Base-by-base conservation (phyloP, 2,797 vertebrate species). In the Coracias cyanogaster region DNA sequence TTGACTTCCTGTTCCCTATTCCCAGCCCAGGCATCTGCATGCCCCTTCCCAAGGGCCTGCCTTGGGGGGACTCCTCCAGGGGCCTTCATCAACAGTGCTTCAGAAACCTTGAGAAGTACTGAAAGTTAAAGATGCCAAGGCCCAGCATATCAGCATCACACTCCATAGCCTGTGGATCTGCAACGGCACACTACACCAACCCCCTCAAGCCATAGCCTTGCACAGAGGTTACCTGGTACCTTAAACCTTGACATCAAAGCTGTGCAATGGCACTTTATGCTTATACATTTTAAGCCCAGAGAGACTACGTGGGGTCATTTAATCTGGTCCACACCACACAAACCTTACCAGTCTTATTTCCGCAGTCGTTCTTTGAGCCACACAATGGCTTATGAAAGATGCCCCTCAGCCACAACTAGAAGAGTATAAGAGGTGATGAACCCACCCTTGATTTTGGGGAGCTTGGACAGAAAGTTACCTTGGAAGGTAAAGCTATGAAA, bases 1-100 rank as follows among this genome's bases (percentile, higher is more conserved):
- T 76, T 89, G 60, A 95, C 96, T 96, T 96, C 96, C 89, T 94
- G 60, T 64, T 95, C 86, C 31, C 31, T 60, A 49, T 93, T 97
- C 96, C 90, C 94, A 96, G 84, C 79, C n/a, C 35, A 46, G 55
- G 46, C 57, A 95, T 93, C 87, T 89, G 60, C 96, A 94, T 89
- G 29, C 28, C 57, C 39, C 69, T 78, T 92, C 43, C 93, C 78
- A 65, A 71, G 52, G 81, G 92, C 67, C 37, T 92, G 60, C 64
- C 90, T 16, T 39, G 12, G 2, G 52, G 87, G 20, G 0, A 65
- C 35, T 77, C 17, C 57, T 87, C 41, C 70, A 70, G 58, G 25
- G 9, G 12, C 57, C 43, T 61, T 65, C 15, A 49, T 16, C 26
- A 81, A 33, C 64, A 52, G 25, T 11, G 22, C 15, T 67, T 48